Percentiles rank a stretch among this genome's conserved stretches.
These are phyloP conservation scores for Oryzias celebensis DNA, from an alignment of 2,113 vertebrate genomes.

Conservation along the genomic window DNA sequence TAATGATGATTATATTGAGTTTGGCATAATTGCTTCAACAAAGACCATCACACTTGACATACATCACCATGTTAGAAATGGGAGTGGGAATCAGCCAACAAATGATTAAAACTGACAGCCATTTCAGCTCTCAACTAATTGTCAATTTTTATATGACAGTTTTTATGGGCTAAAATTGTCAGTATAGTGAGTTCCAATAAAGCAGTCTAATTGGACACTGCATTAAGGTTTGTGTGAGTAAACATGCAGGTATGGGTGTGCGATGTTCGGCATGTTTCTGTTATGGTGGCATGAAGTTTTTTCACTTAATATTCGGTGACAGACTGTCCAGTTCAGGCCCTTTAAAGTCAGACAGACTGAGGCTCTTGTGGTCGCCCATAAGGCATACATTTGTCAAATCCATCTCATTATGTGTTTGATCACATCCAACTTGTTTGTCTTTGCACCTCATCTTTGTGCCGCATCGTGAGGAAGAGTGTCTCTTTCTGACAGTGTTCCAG, in stretches of 20 bases:
- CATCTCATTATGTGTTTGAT: slow-evolving; percentile 13
- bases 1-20: slow-evolving; percentile 47
- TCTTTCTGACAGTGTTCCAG: slow-evolving; percentile 69
- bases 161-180: slow-evolving; percentile 56
- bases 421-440: slow-evolving; percentile 33
- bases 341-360: neutral
- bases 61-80: slow-evolving; percentile 41
- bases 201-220: slow-evolving; percentile 41
- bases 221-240: slow-evolving; percentile 16
- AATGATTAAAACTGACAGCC: slow-evolving; percentile 61
- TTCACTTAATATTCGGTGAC: neutral
- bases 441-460: slow-evolving; percentile 14
- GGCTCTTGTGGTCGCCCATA: neutral
- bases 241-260: slow-evolving; percentile 3
- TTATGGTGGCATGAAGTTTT: neutral
- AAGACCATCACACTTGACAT: slow-evolving; percentile 57
- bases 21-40: slow-evolving; percentile 55
- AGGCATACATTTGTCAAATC: slow-evolving; percentile 22
- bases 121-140: slow-evolving; percentile 62
- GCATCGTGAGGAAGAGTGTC: slow-evolving; percentile 35
- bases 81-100: slow-evolving; percentile 38
- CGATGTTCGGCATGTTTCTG: neutral
- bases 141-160: slow-evolving; percentile 62
- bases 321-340: neutral
- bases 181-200: slow-evolving; percentile 43